phyloP scores from a whole-genome alignment of 2,113 vertebrate genomes.

The Tragelaphus buxtoni region DNA sequence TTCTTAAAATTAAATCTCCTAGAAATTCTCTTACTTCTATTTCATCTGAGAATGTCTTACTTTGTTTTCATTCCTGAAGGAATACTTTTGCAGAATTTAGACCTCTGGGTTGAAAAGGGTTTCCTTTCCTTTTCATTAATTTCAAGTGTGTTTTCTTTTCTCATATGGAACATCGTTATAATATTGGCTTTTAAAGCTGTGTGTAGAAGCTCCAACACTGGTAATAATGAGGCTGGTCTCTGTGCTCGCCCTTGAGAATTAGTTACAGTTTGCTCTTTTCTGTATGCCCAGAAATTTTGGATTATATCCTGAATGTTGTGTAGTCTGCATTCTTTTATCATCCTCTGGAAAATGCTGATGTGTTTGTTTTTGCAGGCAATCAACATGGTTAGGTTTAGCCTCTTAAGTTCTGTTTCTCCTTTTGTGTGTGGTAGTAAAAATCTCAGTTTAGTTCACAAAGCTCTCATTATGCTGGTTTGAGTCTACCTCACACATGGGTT shows the following conservation, averaged over 20 bases:
- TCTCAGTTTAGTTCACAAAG: neutral
- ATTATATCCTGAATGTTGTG: neutral
- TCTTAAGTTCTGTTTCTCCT: neutral
- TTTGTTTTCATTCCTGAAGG: neutral
- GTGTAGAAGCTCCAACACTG: neutral
- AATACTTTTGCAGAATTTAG: neutral
- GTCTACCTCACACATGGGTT: neutral
- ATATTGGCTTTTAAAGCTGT: neutral
- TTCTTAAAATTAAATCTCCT: neutral
- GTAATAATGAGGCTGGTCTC: neutral
- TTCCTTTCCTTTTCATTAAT: neutral
- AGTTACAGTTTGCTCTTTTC: neutral
- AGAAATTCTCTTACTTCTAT: neutral
- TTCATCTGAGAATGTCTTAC: neutral
- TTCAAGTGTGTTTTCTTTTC: neutral
- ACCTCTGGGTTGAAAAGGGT: neutral
- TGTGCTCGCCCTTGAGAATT: neutral
- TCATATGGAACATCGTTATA: neutral
- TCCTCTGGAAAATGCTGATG: neutral
- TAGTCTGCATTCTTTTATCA: neutral
- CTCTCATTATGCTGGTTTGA: neutral
- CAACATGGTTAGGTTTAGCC: neutral
- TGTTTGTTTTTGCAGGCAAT: neutral
- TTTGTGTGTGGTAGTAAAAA: neutral
- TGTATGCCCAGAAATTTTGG: neutral